Conservation (phyloP, 35 echinoderm and acorn worm species). For the Ophioderma brevispina region DNA sequence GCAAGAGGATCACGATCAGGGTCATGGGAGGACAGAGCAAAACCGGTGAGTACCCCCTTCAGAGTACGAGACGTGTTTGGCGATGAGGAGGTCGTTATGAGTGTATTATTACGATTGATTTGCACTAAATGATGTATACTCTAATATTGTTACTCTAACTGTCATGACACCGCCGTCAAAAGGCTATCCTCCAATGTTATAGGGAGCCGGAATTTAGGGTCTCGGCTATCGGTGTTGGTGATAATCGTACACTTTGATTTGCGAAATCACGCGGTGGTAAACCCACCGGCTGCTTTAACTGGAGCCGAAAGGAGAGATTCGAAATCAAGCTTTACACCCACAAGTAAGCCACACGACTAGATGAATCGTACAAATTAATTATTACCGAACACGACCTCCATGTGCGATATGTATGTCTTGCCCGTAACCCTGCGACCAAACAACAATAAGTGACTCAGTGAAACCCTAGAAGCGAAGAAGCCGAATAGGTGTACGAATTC, state of each 20-base stretch:
- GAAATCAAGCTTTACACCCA: background rate
- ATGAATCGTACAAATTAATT: constrained; percentile 12
- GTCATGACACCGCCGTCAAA: constrained; percentile 54
- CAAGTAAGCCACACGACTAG: background rate
- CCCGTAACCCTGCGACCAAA: constrained; percentile 47
- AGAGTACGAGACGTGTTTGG: constrained; percentile 31
- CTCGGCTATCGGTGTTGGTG: constrained; percentile 40
- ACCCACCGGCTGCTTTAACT: constrained; percentile 71
- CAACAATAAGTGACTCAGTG: constrained; percentile 56
- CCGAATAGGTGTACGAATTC: constrained; percentile 42
- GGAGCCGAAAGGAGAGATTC: constrained; percentile 52
- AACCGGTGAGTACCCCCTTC: constrained; percentile 69
- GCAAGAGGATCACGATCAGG: background rate
- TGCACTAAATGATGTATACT: constrained; percentile 14
- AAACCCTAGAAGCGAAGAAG: constrained; percentile 71
- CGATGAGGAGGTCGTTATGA: constrained; percentile 57
- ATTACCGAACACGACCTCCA: constrained; percentile 55
- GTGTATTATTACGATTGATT: constrained; percentile 46
- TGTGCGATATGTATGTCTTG: constrained; percentile 63
- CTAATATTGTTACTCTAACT: constrained; percentile 43
- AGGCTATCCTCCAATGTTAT: constrained; percentile 49
- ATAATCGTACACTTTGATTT: constrained; percentile 59
- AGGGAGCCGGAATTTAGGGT: constrained; percentile 19
- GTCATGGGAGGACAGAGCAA: constrained; percentile 51
- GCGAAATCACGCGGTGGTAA: constrained; percentile 70